Conservation (phyloP, 2,888 invertebrate genomes). For the Entomobrya multifasciata region DNA sequence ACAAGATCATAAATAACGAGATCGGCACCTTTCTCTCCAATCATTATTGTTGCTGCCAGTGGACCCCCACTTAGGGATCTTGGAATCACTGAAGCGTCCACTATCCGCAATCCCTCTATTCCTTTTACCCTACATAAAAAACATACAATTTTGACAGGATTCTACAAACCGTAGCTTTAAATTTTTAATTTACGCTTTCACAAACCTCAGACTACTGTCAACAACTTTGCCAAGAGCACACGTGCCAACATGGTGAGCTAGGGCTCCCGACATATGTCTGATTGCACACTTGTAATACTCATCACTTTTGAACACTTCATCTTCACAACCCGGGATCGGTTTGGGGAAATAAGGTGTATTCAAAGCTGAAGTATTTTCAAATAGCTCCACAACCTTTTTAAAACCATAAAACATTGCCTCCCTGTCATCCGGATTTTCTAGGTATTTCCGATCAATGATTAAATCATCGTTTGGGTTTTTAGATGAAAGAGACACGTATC, state of each 20-base stretch:
- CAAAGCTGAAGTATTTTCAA: conserved; percentile 45
- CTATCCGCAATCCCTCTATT: conserved; percentile 37
- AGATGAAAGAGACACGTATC: conserved; percentile 84
- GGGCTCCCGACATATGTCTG: conserved; percentile 85
- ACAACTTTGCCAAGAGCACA: conserved; percentile 84
- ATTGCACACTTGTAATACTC: conserved; percentile 86
- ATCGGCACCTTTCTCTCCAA: conserved; percentile 53
- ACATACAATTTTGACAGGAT: background rate
- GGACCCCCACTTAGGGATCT: conserved; percentile 31
- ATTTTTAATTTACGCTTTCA: no score
- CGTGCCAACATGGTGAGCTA: conserved; percentile 87
- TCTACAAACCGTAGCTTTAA: no score
- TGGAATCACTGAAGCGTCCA: conserved; percentile 55
- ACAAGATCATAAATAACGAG: background rate
- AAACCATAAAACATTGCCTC: conserved; percentile 82
- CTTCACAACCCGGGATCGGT: conserved; percentile 71
- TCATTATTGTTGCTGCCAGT: conserved; percentile 43
- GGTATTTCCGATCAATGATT: conserved; percentile 87
- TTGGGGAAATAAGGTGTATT: conserved; percentile 43
- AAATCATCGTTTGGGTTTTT: conserved; percentile 84
- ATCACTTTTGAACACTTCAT: conserved; percentile 83
- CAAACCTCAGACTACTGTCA: conserved; percentile 52
- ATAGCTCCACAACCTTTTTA: conserved; percentile 37
- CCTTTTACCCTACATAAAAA: conserved; percentile 36
- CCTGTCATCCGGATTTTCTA: conserved; percentile 84